Percentiles rank a stretch among this genome's conserved stretches.
phyloP scores from a whole-genome alignment of 2,888 invertebrate genomes.

The Pollenia labialis region DNA sequence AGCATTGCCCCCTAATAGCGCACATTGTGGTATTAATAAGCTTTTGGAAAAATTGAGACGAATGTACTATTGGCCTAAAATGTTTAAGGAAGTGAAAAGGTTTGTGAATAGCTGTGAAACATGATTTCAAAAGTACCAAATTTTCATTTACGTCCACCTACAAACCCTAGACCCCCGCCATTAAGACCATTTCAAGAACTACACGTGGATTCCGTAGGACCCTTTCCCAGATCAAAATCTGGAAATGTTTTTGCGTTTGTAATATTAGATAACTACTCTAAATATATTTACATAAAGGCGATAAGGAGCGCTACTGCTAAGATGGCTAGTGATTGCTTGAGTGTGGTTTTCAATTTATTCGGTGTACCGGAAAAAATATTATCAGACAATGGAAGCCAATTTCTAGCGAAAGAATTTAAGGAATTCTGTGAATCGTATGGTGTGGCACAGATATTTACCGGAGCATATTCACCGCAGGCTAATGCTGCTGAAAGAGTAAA shows the following conservation, averaged over 20 bases:
- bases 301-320: background rate
- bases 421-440: background rate
- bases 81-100: background rate
- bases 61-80: background rate
- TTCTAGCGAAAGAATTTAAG: background rate
- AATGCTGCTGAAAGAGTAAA: constrained; percentile 68
- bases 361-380: background rate
- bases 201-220: constrained; percentile 19
- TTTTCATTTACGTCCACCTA: background rate
- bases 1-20: constrained; percentile 34
- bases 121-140: constrained; percentile 4
- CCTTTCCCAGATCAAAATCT: constrained; percentile 3
- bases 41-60: constrained; percentile 28
- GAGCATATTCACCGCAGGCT: background rate
- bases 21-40: constrained; percentile 45
- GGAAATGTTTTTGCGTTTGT: constrained; percentile 7
- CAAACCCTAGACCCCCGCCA: constrained; percentile 5
- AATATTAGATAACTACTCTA: background rate
- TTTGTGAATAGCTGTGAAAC: background rate
- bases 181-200: constrained; percentile 26
- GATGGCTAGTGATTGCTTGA: background rate
- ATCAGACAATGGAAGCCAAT: background rate
- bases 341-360: constrained; percentile 6
- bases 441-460: background rate
- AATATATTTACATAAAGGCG: background rate